Percentiles rank a stretch among this genome's conserved stretches.
Conservation (phyloP, 2,113 vertebrate genomes). For the Pachyramphus minor region DNA sequence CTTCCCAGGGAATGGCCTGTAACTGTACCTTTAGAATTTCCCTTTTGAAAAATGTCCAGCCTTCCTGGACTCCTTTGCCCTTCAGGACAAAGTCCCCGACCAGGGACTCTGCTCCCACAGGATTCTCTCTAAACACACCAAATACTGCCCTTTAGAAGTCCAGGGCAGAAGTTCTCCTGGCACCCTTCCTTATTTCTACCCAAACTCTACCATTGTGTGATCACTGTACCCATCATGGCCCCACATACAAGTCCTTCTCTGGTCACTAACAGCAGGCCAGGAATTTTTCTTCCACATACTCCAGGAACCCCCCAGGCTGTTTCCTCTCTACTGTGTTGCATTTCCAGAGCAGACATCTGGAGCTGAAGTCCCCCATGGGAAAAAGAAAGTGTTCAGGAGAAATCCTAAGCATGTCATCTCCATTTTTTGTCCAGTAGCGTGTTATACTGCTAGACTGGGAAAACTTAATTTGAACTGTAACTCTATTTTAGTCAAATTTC, state of each 20-base stretch:
- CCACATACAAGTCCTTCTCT: background rate
- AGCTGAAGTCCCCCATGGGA: background rate
- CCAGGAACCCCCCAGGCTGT: background rate
- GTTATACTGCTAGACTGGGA: background rate
- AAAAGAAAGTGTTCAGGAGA: background rate
- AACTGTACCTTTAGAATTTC: background rate
- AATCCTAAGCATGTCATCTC: background rate
- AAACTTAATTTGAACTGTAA: background rate
- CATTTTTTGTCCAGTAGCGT: background rate
- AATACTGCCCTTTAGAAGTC: accelerated
- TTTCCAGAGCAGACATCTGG: background rate
- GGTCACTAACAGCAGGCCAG: background rate
- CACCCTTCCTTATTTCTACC: background rate
- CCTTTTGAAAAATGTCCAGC: background rate
- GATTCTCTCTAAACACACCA: background rate
- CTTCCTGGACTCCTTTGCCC: background rate
- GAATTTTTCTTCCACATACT: background rate
- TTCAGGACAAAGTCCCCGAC: background rate
- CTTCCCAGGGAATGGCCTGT: background rate
- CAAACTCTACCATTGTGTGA: background rate
- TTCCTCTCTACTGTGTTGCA: background rate
- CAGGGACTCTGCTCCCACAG: background rate
- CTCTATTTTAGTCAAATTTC: background rate
- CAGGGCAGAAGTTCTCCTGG: background rate
- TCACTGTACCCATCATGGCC: accelerated